These are phyloP conservation scores for Scleropages formosus DNA, from an alignment of 2,797 vertebrate species.

Conservation along the genomic window DNA sequence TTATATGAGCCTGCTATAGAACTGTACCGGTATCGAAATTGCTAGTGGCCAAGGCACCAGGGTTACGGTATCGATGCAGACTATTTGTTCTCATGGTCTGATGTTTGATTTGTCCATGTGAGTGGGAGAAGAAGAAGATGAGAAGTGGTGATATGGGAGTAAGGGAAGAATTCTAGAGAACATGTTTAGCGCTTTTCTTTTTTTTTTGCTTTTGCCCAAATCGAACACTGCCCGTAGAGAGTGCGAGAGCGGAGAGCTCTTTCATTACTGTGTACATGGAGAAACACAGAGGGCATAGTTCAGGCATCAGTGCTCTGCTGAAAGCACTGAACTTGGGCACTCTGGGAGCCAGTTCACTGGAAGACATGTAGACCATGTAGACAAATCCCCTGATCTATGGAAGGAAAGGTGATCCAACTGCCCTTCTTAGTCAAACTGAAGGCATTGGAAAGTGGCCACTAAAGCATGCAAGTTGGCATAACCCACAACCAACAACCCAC, in stretches of 20 bases:
- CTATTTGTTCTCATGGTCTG: neutral
- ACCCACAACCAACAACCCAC: conserved; percentile 35
- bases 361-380: no score
- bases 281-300: conserved; percentile 61
- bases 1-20: neutral
- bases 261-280: conserved; percentile 23
- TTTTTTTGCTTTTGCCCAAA: no score
- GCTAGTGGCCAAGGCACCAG: no score
- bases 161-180: conserved; percentile 35
- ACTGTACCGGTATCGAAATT: neutral
- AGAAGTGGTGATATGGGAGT: neutral
- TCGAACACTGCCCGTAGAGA: neutral
- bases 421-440: conserved; percentile 41
- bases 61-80: neutral
- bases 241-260: no score
- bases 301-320: conserved; percentile 38
- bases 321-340: no score
- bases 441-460: conserved; percentile 34
- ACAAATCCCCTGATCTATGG: conserved; percentile 42
- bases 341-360: no score
- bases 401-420: conserved; percentile 30
- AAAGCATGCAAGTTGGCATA: conserved; percentile 16
- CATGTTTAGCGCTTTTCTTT: conserved; percentile 62
- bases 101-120: neutral
- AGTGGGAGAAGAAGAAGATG: neutral